These are phyloP conservation scores for Asbolus verrucosus DNA, from an alignment of 1,140 invertebrate genomes.

Conservation along the genomic window DNA sequence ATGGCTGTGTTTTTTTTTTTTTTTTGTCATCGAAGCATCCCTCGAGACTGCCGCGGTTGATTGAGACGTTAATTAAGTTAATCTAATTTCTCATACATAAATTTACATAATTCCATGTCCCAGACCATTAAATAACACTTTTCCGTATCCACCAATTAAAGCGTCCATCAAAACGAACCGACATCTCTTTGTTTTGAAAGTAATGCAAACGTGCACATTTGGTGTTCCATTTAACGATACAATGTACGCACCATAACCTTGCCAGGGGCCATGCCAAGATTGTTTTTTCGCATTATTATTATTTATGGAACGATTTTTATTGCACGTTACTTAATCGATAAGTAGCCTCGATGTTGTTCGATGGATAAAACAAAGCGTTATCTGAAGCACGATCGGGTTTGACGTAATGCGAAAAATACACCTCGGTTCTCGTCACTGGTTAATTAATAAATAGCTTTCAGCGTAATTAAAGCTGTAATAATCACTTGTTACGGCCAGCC, in stretches of 20 bases:
- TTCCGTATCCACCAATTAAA: constrained; percentile 16
- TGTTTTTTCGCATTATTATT: constrained; percentile 11
- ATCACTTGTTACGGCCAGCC: no score
- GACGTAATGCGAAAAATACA: background rate
- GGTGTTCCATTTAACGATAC: constrained; percentile 33
- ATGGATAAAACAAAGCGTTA: no score
- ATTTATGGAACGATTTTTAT: constrained; percentile 1
- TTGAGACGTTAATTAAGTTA: no score
- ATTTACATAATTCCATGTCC: constrained; percentile 4
- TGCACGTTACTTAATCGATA: background rate
- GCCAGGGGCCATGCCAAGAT: constrained; percentile 1
- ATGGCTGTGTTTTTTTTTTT: no score
- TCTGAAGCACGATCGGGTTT: constrained; percentile 9
- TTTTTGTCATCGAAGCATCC: no score
- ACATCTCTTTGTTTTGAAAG: constrained; percentile 4
- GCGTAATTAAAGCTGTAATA: background rate
- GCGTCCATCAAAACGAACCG: constrained; percentile 8
- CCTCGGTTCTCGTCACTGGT: constrained; percentile 1
- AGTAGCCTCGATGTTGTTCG: background rate
- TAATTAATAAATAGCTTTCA: constrained; percentile 15
- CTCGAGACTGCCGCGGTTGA: no score
- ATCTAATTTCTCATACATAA: no score
- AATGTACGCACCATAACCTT: constrained; percentile 29
- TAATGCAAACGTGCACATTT: constrained; percentile 30
- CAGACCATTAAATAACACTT: no score